Evolutionary conservation across 1,140 invertebrate genomes (phyloP).

Genomic region (Meloidogyne floridensis): DNA sequence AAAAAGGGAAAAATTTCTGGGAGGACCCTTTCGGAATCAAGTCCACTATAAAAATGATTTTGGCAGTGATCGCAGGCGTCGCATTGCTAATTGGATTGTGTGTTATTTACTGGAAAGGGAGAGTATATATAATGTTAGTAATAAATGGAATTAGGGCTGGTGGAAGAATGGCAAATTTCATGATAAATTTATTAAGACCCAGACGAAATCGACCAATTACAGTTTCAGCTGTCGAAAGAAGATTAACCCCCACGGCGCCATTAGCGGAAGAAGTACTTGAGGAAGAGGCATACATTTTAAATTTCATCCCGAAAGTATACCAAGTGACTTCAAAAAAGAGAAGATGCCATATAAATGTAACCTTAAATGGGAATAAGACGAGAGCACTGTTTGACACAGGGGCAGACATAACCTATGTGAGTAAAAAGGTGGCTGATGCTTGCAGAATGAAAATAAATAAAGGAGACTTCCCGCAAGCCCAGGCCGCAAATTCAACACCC

Average conservation of each 20-base stretch:
- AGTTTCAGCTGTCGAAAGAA: not conserved
- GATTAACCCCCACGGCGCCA: not conserved
- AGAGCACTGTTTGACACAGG: no score
- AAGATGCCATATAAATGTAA: not conserved
- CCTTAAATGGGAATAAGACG: no score
- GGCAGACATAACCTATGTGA: no score
- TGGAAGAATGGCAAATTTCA: not conserved
- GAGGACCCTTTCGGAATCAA: constrained; percentile 8
- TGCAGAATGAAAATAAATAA: no score
- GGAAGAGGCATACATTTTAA: constrained; percentile 1
- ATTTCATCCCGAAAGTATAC: not conserved
- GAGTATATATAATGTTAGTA: not conserved
- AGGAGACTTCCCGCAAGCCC: no score
- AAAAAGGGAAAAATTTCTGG: not conserved
- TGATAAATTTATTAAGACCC: not conserved
- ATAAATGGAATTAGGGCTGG: not conserved
- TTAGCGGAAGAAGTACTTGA: not conserved
- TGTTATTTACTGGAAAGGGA: not conserved
- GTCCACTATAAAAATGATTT: not conserved
- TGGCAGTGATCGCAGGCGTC: not conserved
- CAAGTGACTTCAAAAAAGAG: not conserved
- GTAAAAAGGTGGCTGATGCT: no score
- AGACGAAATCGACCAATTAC: no score
- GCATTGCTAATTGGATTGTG: not conserved
- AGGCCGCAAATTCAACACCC: no score